A percentile compares a stretch with the other conserved stretches of the same genome.
These are phyloP conservation scores for Macrotus californicus DNA, from an alignment of 2,113 vertebrate species.

Conservation along the genomic window DNA sequence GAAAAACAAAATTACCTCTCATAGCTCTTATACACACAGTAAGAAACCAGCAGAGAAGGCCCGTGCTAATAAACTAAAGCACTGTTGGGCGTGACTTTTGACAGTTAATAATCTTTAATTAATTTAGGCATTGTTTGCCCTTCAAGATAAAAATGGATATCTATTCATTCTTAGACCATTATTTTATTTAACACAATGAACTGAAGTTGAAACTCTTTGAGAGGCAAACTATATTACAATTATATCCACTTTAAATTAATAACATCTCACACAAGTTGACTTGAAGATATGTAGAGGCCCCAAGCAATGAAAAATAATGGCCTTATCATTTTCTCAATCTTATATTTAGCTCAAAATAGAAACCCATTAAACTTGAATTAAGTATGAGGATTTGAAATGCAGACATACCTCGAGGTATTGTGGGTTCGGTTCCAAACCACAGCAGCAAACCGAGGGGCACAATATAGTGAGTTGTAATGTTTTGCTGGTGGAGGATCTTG, in stretches of 20 bases:
- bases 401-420: neutral
- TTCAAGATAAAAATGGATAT: constrained; percentile 27
- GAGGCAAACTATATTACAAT: neutral
- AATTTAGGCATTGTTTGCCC: constrained; percentile 13
- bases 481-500: neutral
- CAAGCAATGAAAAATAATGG: neutral
- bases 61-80: neutral
- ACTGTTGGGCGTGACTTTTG: neutral
- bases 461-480: neutral
- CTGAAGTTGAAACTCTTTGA: neutral
- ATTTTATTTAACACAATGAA: neutral
- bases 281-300: neutral
- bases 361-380: neutral
- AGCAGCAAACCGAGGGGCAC: neutral
- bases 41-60: neutral
- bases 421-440: neutral
- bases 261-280: neutral
- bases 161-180: constrained; percentile 10
- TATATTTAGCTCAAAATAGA: neutral
- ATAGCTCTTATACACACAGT: neutral
- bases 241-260: constrained; percentile 8
- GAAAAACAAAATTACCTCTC: constrained; percentile 28
- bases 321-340: neutral
- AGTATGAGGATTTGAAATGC: neutral
- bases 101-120: constrained; percentile 43